A percentile compares a stretch with the other conserved stretches of the same genome.
Evolutionary conservation across 92 coral and sea anemone species (phyloP).

Genomic region (Paragorgia papillata): DNA sequence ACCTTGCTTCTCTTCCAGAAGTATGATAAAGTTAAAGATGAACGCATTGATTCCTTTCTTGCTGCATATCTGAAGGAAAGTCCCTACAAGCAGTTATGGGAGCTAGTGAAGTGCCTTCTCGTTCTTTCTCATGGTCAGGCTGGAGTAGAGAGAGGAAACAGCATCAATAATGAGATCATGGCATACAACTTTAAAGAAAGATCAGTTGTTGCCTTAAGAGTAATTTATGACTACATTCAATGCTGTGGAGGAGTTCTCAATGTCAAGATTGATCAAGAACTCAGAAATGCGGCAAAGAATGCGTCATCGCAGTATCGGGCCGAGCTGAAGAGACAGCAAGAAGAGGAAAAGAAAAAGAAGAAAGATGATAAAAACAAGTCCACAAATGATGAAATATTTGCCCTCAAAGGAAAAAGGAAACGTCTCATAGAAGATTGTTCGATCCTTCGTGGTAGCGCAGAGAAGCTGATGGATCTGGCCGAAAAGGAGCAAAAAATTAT

Average conservation of each 20-base stretch:
- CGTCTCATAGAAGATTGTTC: constrained; percentile 58
- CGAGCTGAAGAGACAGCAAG: constrained; percentile 60
- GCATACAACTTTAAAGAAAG: constrained; percentile 63
- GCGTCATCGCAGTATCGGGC: constrained; percentile 56
- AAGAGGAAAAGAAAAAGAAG: constrained; percentile 51
- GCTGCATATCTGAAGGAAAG: constrained; percentile 44
- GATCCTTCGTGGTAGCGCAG: constrained; percentile 64
- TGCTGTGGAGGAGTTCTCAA: constrained; percentile 60
- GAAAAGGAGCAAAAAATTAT: constrained; percentile 65
- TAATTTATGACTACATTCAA: constrained; percentile 67
- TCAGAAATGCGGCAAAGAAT: constrained; percentile 68
- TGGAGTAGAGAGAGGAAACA: constrained; percentile 70
- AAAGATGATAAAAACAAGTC: constrained; percentile 51
- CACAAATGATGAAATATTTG: constrained; percentile 58
- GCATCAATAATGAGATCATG: constrained; percentile 71
- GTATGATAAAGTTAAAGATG: constrained; percentile 52
- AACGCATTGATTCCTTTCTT: constrained; percentile 57
- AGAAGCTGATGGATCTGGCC: constrained; percentile 66
- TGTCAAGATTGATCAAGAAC: constrained; percentile 65
- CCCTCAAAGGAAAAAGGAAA: constrained; percentile 54
- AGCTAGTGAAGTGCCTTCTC: constrained; percentile 60
- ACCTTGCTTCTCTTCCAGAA: constrained; percentile 48
- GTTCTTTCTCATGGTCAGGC: constrained; percentile 76
- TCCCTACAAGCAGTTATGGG: constrained; percentile 47
- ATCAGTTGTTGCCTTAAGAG: constrained; percentile 66